Evolutionary conservation across 2,113 vertebrate species (phyloP).

Genomic region (Solea senegalensis): DNA sequence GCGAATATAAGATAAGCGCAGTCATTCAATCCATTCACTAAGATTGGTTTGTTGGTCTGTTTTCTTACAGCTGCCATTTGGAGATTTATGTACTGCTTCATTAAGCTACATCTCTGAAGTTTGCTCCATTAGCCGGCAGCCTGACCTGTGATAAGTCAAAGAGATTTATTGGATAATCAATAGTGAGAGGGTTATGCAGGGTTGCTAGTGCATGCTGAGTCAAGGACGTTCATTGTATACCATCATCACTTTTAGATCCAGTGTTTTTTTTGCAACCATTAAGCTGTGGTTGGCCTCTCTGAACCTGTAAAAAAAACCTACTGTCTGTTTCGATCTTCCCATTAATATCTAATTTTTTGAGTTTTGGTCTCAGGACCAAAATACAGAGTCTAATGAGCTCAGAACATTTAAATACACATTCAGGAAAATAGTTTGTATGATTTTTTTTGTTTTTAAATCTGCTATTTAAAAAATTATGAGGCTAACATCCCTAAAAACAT

Average conservation of each 20-base stretch:
- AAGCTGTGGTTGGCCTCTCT: not conserved
- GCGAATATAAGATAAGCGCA: not conserved
- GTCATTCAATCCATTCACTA: too few relatives aligned
- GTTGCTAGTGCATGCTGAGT: conserved; percentile 20
- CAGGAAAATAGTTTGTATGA: too few relatives aligned
- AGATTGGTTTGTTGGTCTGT: too few relatives aligned
- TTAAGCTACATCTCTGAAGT: conserved; percentile 31
- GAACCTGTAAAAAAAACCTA: conserved; percentile 14
- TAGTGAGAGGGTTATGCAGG: conserved; percentile 28
- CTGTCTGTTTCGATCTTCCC: too few relatives aligned
- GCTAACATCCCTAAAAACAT: too few relatives aligned
- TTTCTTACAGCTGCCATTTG: too few relatives aligned
- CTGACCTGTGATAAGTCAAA: conserved; percentile 27
- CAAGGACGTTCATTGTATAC: conserved; percentile 12
- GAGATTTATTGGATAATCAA: conserved; percentile 49
- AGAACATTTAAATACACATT: too few relatives aligned
- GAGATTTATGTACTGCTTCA: conserved; percentile 23
- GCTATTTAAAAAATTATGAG: too few relatives aligned
- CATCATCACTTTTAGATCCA: conserved; percentile 27
- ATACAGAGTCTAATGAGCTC: too few relatives aligned
- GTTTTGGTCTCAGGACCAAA: too few relatives aligned
- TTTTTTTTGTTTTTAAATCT: too few relatives aligned
- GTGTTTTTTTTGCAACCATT: conserved; percentile 13
- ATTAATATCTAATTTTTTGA: too few relatives aligned
- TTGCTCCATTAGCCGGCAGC: conserved; percentile 49